Evolutionary conservation across 1,140 invertebrate genomes (phyloP).

Genomic region (Drosophila obscura): DNA sequence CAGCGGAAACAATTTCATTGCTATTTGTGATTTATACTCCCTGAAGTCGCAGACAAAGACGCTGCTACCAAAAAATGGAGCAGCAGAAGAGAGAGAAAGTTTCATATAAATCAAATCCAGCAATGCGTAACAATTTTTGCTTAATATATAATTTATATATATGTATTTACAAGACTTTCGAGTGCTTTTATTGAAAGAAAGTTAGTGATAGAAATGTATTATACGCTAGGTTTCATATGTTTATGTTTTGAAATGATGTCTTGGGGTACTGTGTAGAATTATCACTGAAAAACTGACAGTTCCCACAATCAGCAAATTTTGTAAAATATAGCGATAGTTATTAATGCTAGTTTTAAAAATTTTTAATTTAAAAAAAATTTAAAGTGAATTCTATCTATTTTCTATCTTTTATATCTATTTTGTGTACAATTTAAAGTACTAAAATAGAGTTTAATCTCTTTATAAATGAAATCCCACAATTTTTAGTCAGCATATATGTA

Average conservation of each 20-base stretch:
- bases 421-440: not conserved
- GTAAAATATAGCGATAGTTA: too few relatives aligned
- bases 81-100: not conserved
- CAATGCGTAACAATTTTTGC: conserved; percentile 6
- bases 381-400: not conserved
- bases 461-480: too few relatives aligned
- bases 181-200: too few relatives aligned
- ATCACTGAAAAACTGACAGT: not conserved
- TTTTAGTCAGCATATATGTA: too few relatives aligned
- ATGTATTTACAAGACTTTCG: too few relatives aligned
- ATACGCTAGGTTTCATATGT: not conserved
- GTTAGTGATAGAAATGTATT: too few relatives aligned
- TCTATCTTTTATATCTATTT: not conserved
- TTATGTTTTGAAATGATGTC: too few relatives aligned
- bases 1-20: conserved; percentile 64
- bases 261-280: too few relatives aligned
- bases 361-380: too few relatives aligned
- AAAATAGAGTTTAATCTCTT: too few relatives aligned
- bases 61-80: not conserved
- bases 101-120: conserved; percentile 31
- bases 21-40: conserved; percentile 64
- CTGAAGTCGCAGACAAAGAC: conserved; percentile 26
- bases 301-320: not conserved
- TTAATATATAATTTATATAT: not conserved
- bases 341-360: too few relatives aligned